These are phyloP conservation scores for Ormyrus labotus DNA, from an alignment of 2,888 invertebrate species.

Conservation along the genomic window DNA sequence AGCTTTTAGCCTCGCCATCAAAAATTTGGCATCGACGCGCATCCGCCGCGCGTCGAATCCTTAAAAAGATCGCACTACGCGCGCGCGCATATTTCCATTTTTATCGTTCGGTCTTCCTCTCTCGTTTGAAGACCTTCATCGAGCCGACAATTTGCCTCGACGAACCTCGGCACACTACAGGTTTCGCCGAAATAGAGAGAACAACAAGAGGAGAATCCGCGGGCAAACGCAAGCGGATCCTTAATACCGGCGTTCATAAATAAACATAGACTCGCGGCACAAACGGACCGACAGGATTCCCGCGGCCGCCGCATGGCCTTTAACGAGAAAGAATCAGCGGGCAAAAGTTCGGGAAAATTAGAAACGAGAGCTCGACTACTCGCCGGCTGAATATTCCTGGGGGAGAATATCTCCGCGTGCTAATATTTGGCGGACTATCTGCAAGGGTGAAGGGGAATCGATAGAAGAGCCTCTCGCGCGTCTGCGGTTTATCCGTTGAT, in stretches of 20 bases:
- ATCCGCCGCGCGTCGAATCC: too few species aligned
- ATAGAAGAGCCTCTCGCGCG: too few species aligned
- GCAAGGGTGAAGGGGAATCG: background rate
- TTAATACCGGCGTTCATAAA: slow-evolving; percentile 27
- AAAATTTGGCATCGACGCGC: too few species aligned
- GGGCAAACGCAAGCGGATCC: slow-evolving; percentile 2
- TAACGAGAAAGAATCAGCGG: background rate
- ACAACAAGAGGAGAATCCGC: background rate
- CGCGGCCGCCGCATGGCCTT: background rate
- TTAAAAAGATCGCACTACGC: too few species aligned
- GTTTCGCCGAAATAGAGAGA: background rate
- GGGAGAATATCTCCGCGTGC: slow-evolving; percentile 17
- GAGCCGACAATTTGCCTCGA: background rate
- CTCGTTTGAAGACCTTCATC: too few species aligned
- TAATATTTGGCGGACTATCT: slow-evolving; percentile 2
- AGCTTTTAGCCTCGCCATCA: too few species aligned
- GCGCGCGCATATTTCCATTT: too few species aligned
- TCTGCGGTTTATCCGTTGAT: too few species aligned
- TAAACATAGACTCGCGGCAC: slow-evolving; percentile 20
- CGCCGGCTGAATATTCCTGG: slow-evolving; percentile 11
- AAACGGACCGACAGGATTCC: background rate
- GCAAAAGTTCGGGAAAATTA: background rate
- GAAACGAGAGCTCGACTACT: background rate
- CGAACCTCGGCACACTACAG: background rate
- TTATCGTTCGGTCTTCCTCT: too few species aligned